Evolutionary conservation across 92 coral and sea anemone species (phyloP).

Genomic region (Galaxea fascicularis): DNA sequence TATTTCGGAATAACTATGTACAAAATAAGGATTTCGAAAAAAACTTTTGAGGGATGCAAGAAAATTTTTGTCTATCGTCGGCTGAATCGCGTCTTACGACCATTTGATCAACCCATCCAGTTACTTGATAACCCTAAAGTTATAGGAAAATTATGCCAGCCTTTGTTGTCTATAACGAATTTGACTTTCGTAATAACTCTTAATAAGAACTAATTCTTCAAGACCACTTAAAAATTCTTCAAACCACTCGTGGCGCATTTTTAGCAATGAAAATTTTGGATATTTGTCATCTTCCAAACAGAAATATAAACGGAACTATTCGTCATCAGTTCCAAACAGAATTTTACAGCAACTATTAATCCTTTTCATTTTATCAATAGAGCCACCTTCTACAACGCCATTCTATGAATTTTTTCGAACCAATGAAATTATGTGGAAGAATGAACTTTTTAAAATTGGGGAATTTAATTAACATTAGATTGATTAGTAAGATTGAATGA

Average conservation of each 20-base stretch:
- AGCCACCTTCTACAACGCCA: too few relatives aligned
- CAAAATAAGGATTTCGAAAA: background rate
- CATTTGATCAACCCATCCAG: too few relatives aligned
- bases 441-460: background rate
- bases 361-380: too few relatives aligned
- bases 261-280: background rate
- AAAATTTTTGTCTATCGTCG: too few relatives aligned
- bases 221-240: background rate
- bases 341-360: too few relatives aligned
- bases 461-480: background rate
- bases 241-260: background rate
- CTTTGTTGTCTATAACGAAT: background rate
- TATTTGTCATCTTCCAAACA: background rate
- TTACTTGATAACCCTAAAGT: too few relatives aligned
- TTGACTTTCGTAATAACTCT: background rate
- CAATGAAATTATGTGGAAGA: background rate
- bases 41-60: background rate
- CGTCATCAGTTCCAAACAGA: background rate
- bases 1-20: background rate
- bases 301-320: too few relatives aligned
- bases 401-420: too few relatives aligned
- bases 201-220: background rate
- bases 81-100: too few relatives aligned
- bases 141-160: background rate
- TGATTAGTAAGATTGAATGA: background rate